Base-by-base conservation (phyloP, 2,888 invertebrate species). In the Synanthedon formicaeformis region DNA sequence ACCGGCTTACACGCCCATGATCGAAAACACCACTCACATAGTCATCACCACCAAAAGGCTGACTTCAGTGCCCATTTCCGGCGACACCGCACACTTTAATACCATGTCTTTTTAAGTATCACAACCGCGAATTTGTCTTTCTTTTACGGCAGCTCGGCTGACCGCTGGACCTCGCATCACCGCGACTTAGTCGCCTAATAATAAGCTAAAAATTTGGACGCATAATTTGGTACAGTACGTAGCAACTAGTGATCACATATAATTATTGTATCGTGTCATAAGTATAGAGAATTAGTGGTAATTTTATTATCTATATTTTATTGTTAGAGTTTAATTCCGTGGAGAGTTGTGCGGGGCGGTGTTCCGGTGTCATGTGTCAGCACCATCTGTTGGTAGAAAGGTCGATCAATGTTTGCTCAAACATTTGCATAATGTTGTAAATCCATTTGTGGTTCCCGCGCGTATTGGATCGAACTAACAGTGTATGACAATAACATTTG, bases 221-320 rank as follows among this genome's bases (percentile, higher is more conserved):
- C 84, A 74, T 83, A 66, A 69, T 76, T 81, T 81, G 73, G 73
- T 78, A 78, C 72, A 78, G 74, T 75, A 68, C 34, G 10, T 66
- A 65, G 57, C 61, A 49, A 49, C 66, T 74, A 71, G 62, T 71
- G 70, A 84, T 83, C 83, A 83, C 84, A 82, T 78, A 80, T 69
- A 61, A 66, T 75, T 83, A 84, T 82, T 84, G 83, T 83, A 77
- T 78, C 70, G 68, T 68, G 78, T 81, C 82, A 80, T 81, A 80
- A 76, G 80, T 75, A 76, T 52, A 56, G 54, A 59, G 61, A 61
- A 60, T 62, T 57, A 60, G 58, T 51, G 50, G 53, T 53, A 52
- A 55, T 56, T 57, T 58, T 55, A 56, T 60, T 57, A 58, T 57
- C 54, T 64, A 62, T 27, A 10, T 56, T 50, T 54, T 48, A 51